phyloP scores from a whole-genome alignment of 2,888 invertebrate species.

The Drosophila prolongata region DNA sequence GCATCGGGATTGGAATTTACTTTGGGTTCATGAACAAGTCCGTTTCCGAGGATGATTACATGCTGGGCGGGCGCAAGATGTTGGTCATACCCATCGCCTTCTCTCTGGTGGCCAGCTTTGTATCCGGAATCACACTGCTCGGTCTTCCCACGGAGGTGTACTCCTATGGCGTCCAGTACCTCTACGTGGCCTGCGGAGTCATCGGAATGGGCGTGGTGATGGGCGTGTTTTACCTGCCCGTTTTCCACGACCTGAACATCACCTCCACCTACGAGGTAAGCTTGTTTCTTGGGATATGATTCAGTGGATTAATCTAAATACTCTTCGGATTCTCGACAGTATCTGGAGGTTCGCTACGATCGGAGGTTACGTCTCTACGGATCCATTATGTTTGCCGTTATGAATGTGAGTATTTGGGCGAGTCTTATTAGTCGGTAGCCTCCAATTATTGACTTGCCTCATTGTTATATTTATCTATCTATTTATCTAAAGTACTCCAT shows the following conservation, averaged over 20 bases:
- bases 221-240: constrained; percentile 89
- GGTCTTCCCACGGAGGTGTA: constrained; percentile 93
- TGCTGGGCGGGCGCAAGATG: constrained; percentile 93
- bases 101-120: constrained; percentile 92
- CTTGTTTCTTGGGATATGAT: too few relatives aligned
- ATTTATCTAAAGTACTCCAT: too few relatives aligned
- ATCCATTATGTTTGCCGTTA: constrained; percentile 89
- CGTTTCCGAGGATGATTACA: constrained; percentile 88
- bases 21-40: constrained; percentile 90
- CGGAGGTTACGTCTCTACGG: constrained; percentile 89
- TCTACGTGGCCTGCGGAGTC: constrained; percentile 87
- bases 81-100: constrained; percentile 91
- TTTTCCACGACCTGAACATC: constrained; percentile 90
- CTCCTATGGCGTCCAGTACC: constrained; percentile 92
- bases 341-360: constrained; percentile 90
- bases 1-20: constrained; percentile 91
- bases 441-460: not conserved
- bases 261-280: constrained; percentile 92
- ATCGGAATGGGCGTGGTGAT: constrained; percentile 88
- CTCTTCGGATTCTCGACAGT: constrained; percentile 85
- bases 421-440: not conserved
- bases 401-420: constrained; percentile 86
- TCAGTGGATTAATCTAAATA: not conserved
- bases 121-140: constrained; percentile 91
- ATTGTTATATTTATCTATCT: not conserved